Conservation (phyloP, 2,113 vertebrate genomes). For the Syngnathus floridae region DNA sequence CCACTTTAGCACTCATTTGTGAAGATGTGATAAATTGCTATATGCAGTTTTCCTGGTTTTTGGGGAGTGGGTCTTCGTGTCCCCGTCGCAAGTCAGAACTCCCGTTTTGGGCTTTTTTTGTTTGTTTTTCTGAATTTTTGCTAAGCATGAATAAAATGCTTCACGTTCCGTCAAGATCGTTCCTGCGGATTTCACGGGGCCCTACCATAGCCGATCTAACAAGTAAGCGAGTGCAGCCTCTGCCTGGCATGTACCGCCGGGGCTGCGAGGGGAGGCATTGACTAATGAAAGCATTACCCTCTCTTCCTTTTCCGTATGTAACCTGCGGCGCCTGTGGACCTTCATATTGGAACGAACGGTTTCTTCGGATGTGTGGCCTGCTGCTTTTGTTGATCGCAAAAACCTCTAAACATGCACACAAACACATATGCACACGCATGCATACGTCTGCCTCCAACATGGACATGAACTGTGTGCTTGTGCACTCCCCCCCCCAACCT, state of each 20-base stretch:
- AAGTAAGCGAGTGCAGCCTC: conserved; percentile 11
- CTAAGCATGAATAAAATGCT: too few species aligned
- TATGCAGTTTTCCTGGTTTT: neutral
- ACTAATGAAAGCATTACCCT: conserved; percentile 95
- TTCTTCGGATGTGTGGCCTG: conserved; percentile 83
- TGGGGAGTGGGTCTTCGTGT: too few species aligned
- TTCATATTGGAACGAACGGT: conserved; percentile 98
- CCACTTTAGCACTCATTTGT: too few species aligned
- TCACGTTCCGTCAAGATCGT: too few species aligned
- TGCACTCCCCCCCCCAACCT: conserved; percentile 23
- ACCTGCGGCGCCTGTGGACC: conserved; percentile 99
- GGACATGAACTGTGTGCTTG: conserved; percentile 65
- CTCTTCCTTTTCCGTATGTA: conserved; percentile 99
- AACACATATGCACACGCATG: conserved; percentile 2
- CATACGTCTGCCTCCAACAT: conserved; percentile 20
- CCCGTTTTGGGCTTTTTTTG: neutral
- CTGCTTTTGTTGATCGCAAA: conserved; percentile 62
- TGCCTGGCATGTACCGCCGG: conserved; percentile 54
- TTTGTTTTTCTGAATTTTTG: too few species aligned
- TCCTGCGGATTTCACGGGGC: neutral
- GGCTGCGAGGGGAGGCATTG: conserved; percentile 55
- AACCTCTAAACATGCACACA: conserved; percentile 41
- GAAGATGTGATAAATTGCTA: too few species aligned
- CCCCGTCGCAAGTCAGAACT: neutral
- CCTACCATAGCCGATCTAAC: neutral